Evolutionary conservation across 2,797 vertebrate species (phyloP).

Genomic region (Sebastes flavidus): DNA sequence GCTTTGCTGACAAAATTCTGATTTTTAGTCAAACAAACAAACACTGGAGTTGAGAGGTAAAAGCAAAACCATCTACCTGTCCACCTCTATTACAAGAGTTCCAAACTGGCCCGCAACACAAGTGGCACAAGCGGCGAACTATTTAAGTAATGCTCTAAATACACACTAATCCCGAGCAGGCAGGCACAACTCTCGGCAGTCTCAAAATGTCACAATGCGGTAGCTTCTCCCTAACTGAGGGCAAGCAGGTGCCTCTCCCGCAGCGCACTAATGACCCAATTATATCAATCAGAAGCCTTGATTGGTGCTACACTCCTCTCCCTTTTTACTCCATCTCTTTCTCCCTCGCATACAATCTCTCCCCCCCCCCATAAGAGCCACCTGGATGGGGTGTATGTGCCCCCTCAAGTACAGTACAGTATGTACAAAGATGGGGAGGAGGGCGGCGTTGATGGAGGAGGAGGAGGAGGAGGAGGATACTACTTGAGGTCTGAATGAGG

Average conservation of each 20-base stretch:
- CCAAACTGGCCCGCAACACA: constrained; percentile 7
- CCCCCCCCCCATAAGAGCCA: constrained; percentile 60
- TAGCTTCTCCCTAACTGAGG: constrained; percentile 76
- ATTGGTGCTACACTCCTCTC: constrained; percentile 78
- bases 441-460: constrained; percentile 43
- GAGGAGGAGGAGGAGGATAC: constrained; percentile 28
- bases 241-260: constrained; percentile 81
- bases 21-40: neutral
- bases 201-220: constrained; percentile 79
- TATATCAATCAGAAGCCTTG: constrained; percentile 86
- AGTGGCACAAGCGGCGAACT: constrained; percentile 47
- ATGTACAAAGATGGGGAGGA: constrained; percentile 57
- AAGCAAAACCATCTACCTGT: neutral
- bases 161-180: constrained; percentile 69
- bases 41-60: neutral
- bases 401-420: constrained; percentile 68
- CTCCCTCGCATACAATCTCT: constrained; percentile 46
- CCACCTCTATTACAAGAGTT: neutral
- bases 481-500: constrained; percentile 66
- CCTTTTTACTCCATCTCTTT: constrained; percentile 52
- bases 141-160: constrained; percentile 74
- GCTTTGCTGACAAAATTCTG: neutral
- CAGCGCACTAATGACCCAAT: constrained; percentile 85
- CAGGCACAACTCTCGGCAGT: constrained; percentile 70
- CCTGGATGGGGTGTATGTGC: constrained; percentile 70